These are phyloP conservation scores for Cariama cristata DNA, from an alignment of 2,113 vertebrate genomes.

Conservation along the genomic window DNA sequence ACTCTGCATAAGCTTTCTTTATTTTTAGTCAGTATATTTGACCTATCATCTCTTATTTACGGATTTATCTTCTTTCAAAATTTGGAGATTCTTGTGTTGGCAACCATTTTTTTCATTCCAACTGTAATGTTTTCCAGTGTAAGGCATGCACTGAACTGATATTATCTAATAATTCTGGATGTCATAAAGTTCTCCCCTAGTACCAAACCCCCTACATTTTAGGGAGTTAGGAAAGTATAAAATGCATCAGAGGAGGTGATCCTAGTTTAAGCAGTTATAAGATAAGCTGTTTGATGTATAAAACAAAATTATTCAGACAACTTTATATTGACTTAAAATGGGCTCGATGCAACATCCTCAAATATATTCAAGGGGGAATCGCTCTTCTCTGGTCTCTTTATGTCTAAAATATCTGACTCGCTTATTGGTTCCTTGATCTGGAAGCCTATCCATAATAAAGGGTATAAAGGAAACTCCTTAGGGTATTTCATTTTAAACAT, in stretches of 20 bases:
- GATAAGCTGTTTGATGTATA: not conserved
- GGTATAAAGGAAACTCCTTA: not conserved
- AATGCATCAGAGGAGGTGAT: not conserved
- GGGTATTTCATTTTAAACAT: not conserved
- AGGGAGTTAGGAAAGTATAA: not conserved
- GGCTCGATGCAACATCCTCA: not conserved
- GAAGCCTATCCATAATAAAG: not conserved
- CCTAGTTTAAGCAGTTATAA: not conserved
- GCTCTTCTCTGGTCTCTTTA: not conserved
- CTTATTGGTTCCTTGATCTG: not conserved
- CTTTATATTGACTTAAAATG: not conserved
- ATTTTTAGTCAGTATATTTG: not conserved
- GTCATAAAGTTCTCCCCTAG: not conserved
- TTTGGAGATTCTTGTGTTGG: not conserved
- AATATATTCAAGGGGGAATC: not conserved
- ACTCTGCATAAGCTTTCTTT: not conserved
- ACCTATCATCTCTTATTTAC: not conserved
- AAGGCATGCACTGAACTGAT: not conserved
- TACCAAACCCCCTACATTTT: rapidly evolving
- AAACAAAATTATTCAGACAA: not conserved
- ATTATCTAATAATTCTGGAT: not conserved
- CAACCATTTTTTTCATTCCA: not conserved
- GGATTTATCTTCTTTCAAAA: not conserved
- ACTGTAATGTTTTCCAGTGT: not conserved
- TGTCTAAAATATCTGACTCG: not conserved